Conservation (phyloP, 2,888 invertebrate genomes). For the Eupeodes latifasciatus region DNA sequence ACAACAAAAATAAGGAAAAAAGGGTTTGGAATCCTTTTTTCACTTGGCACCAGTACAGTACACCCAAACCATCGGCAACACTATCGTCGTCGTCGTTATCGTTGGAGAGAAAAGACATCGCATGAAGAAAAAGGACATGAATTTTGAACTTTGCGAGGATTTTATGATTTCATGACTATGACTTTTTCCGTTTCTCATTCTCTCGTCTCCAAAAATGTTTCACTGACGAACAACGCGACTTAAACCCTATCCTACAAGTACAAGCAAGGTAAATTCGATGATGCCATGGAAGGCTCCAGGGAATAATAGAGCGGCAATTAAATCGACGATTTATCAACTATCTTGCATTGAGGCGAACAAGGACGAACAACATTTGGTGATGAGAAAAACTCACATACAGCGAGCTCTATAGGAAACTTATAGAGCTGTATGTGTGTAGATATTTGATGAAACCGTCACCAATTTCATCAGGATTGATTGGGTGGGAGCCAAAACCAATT, state of each 20-base stretch:
- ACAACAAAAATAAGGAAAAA: not conserved
- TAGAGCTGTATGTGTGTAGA: not conserved
- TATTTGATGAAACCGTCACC: conserved; percentile 52
- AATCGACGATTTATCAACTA: conserved; percentile 67
- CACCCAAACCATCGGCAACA: not conserved
- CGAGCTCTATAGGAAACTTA: not conserved
- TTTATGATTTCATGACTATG: conserved; percentile 7
- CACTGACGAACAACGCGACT: conserved; percentile 37
- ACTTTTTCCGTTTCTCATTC: not conserved
- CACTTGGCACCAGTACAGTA: conserved; percentile 57
- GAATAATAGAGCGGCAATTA: conserved; percentile 47
- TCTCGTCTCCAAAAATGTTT: not conserved
- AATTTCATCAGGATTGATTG: conserved; percentile 67
- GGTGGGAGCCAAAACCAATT: conserved; percentile 60
- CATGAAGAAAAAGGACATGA: conserved; percentile 32
- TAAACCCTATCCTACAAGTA: conserved; percentile 21
- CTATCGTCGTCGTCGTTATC: not conserved
- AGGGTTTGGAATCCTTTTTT: conserved; percentile 17
- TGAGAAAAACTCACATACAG: not conserved
- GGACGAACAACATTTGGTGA: conserved; percentile 15
- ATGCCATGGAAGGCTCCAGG: not conserved
- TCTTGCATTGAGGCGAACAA: conserved; percentile 42
- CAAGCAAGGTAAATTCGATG: conserved; percentile 46
- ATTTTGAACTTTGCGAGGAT: conserved; percentile 45
- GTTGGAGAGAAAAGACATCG: not conserved